These are phyloP conservation scores for Drosophila lutescens DNA, from an alignment of 2,888 invertebrate genomes.

Conservation along the genomic window DNA sequence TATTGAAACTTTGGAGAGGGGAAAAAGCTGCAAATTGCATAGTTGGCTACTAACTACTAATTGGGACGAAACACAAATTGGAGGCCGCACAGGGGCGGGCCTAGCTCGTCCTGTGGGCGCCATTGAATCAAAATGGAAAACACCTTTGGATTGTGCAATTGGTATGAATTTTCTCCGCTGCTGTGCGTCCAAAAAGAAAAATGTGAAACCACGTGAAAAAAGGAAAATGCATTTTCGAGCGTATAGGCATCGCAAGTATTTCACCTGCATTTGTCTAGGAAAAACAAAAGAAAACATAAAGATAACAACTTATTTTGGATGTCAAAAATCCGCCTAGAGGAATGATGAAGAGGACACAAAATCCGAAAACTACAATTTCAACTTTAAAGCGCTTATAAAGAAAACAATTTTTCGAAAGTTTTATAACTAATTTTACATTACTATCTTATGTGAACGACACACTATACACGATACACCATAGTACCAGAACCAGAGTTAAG, in stretches of 20 bases:
- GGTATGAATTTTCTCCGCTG: conserved; percentile 79
- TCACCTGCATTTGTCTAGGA: conserved; percentile 72
- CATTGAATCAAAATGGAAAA: conserved; percentile 15
- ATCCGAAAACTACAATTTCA: conserved; percentile 76
- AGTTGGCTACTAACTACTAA: conserved; percentile 57
- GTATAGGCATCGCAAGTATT: conserved; percentile 69
- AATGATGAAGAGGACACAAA: conserved; percentile 25
- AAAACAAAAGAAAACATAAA: conserved; percentile 14
- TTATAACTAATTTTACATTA: conserved; percentile 75
- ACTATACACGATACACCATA: conserved; percentile 10
- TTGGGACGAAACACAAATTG: conserved; percentile 65
- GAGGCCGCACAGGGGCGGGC: conserved; percentile 33
- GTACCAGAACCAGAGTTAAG: conserved; percentile 8
- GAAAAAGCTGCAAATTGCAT: conserved; percentile 70
- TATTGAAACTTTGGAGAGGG: conserved; percentile 8
- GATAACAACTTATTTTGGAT: conserved; percentile 56
- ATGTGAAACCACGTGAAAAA: conserved; percentile 44
- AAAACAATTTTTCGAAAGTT: conserved; percentile 73
- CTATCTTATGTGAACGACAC: conserved; percentile 60
- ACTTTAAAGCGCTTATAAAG: conserved; percentile 79
- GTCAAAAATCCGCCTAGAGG: conserved; percentile 46
- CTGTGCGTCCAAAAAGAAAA: conserved; percentile 53
- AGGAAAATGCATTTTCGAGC: conserved; percentile 73
- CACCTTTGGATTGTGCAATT: conserved; percentile 73
- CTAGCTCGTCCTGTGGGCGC: conserved; percentile 38